Evolutionary conservation across 2,113 vertebrate genomes (phyloP).

Genomic region (Euleptes europaea): DNA sequence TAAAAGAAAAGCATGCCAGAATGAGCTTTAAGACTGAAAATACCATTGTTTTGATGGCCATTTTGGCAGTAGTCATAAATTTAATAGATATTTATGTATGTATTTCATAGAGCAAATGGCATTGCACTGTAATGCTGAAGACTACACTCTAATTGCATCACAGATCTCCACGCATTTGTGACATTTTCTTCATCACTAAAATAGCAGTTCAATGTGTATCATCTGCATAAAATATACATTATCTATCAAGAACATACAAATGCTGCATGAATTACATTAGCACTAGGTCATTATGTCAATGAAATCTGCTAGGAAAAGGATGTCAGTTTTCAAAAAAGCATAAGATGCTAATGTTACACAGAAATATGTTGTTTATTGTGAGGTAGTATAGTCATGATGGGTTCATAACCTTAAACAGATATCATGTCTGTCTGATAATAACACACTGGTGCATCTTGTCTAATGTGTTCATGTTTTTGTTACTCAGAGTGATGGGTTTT

Average conservation of each 20-base stretch:
- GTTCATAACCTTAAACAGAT: background rate
- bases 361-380: background rate
- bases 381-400: background rate
- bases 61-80: background rate
- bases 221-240: background rate
- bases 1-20: conserved; percentile 22
- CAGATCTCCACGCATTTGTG: conserved; percentile 8
- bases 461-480: no score
- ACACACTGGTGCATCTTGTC: background rate
- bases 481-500: no score
- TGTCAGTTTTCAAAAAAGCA: background rate
- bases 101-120: background rate
- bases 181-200: background rate
- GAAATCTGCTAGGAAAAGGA: background rate
- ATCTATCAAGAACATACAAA: background rate
- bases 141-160: conserved; percentile 5
- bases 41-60: background rate
- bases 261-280: background rate
- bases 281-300: background rate
- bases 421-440: background rate
- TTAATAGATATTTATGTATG: background rate
- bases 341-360: background rate
- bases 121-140: background rate
- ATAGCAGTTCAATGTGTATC: background rate
- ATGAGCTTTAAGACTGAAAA: conserved; percentile 37